Conservation (phyloP, 2,797 vertebrate genomes). For the Chrosomus eos region DNA sequence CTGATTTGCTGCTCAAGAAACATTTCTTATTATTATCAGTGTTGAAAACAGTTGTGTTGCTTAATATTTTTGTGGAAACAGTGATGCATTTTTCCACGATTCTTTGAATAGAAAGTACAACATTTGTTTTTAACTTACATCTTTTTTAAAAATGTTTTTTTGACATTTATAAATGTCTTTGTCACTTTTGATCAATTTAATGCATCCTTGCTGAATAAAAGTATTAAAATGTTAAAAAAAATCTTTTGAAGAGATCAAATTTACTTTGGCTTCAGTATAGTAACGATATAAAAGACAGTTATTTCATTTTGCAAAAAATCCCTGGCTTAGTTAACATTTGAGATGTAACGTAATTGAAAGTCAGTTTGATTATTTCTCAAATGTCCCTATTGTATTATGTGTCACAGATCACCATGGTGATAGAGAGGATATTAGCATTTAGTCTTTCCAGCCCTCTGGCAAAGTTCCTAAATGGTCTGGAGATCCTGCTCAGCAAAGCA, state of each 20-base stretch:
- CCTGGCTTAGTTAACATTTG: not conserved
- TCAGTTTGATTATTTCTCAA: not conserved
- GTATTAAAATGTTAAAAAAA: no score
- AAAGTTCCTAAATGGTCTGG: conserved; percentile 95
- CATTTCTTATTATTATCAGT: no score
- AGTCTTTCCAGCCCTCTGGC: conserved; percentile 91
- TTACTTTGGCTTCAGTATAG: no score
- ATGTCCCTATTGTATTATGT: not conserved
- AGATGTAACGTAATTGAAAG: not conserved
- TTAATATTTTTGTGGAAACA: no score
- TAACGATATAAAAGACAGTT: no score
- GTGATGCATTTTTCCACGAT: no score
- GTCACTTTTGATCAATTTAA: not conserved
- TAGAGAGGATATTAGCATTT: conserved; percentile 89
- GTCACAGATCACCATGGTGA: conserved; percentile 85
- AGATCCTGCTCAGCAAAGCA: conserved; percentile 93
- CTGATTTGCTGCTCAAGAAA: no score
- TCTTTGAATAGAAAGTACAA: no score
- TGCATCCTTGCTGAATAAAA: not conserved
- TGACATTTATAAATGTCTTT: not conserved
- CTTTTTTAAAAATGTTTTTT: no score
- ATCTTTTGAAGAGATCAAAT: no score
- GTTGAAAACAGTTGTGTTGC: no score
- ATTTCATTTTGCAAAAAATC: not conserved
- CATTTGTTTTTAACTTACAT: no score